Conservation (phyloP, 2,797 vertebrate genomes). For the Rhinatrema bivittatum region DNA sequence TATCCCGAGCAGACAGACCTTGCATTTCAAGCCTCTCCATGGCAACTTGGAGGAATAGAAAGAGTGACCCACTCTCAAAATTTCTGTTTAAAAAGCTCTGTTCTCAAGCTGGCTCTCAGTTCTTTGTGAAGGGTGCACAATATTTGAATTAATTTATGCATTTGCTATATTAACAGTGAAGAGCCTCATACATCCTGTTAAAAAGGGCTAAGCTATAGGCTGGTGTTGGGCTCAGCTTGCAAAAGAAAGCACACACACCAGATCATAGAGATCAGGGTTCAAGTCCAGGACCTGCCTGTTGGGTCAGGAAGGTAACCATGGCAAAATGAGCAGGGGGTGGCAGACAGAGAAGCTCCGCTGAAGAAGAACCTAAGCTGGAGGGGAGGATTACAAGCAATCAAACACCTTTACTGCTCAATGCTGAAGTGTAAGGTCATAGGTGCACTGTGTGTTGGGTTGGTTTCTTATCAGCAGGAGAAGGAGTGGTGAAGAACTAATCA, state of each 20-base stretch:
- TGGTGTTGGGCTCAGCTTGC: slow-evolving; percentile 5
- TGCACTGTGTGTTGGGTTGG: rapidly evolving
- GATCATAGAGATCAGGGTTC: slow-evolving; percentile 30
- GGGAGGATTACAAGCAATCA: neutral
- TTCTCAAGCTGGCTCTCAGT: no score
- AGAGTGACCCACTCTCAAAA: no score
- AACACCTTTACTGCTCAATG: neutral
- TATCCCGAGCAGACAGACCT: no score
- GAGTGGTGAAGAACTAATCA: rapidly evolving
- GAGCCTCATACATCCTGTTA: no score
- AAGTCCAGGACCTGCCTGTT: slow-evolving; percentile 19
- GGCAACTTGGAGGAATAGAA: no score
- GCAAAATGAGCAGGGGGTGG: neutral
- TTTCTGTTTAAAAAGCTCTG: no score
- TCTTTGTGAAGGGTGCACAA: no score
- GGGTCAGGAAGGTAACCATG: slow-evolving; percentile 17
- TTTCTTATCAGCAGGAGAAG: neutral
- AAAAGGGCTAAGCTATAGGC: neutral
- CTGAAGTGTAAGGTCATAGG: neutral
- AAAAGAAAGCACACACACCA: no score
- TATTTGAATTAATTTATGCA: no score
- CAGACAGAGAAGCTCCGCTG: neutral
- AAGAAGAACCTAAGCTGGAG: neutral
- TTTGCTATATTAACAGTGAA: no score
- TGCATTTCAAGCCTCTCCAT: no score